Conservation (phyloP, 2,113 vertebrate genomes). For the Chaetodon trifascialis region DNA sequence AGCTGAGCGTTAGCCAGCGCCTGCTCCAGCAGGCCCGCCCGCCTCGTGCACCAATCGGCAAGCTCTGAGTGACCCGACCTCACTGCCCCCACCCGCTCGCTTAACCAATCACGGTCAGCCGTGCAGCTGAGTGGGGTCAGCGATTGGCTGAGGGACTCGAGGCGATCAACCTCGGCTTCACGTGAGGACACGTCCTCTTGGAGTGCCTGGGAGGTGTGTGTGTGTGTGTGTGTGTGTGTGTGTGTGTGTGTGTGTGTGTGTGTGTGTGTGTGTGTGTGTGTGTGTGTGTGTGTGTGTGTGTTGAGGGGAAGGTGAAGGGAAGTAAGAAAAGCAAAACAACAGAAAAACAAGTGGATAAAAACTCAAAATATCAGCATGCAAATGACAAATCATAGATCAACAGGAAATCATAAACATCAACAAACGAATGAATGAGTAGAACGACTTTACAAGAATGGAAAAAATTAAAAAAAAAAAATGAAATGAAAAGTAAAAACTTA, state of each 20-base stretch:
- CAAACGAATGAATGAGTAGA: constrained; percentile 9
- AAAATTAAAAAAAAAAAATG: constrained; percentile 23
- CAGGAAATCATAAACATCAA: constrained; percentile 59
- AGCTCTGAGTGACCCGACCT: constrained; percentile 89
- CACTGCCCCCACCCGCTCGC: constrained; percentile 89
- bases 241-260: constrained; percentile 32
- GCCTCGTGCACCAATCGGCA: constrained; percentile 86
- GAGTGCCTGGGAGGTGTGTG: constrained; percentile 87
- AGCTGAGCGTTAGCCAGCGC: constrained; percentile 95
- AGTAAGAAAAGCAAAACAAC: constrained; percentile 71
- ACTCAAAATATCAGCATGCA: constrained; percentile 80
- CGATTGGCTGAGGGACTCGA: constrained; percentile 87
- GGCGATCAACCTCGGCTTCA: constrained; percentile 85
- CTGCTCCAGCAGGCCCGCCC: constrained; percentile 92
- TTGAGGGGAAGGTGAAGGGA: constrained; percentile 27
- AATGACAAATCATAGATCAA: constrained; percentile 81
- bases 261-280: constrained; percentile 44
- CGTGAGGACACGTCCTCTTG: constrained; percentile 91
- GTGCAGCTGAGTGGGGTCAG: constrained; percentile 90
- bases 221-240: constrained; percentile 39
- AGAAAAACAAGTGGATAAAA: constrained; percentile 76
- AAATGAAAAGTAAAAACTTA: constrained; percentile 23
- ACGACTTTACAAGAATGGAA: neutral
- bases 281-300: constrained; percentile 29
- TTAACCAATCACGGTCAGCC: constrained; percentile 87